phyloP scores from a whole-genome alignment of 2,888 invertebrate genomes.

The Mythimna pallens region DNA sequence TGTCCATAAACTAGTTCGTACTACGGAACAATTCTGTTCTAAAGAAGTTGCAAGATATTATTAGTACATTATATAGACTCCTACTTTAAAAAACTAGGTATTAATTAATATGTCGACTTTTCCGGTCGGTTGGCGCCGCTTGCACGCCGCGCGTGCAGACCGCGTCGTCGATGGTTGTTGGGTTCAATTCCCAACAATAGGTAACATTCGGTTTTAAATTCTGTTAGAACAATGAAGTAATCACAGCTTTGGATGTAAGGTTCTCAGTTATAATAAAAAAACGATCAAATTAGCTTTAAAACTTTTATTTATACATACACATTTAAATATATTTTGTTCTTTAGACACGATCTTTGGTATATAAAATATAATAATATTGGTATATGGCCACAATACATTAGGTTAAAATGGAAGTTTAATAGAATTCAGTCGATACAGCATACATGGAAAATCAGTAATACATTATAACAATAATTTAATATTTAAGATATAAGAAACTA shows the following conservation, averaged over 20 bases:
- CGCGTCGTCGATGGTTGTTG: too few species aligned
- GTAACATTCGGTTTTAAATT: background rate
- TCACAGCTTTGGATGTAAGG: constrained; percentile 26
- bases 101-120: too few species aligned
- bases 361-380: constrained; percentile 86
- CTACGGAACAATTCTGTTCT: too few species aligned
- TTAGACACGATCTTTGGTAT: constrained; percentile 87
- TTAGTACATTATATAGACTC: too few species aligned
- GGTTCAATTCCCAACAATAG: too few species aligned
- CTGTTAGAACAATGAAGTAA: background rate
- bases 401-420: constrained; percentile 79
- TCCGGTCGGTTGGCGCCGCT: too few species aligned
- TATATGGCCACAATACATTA: constrained; percentile 83
- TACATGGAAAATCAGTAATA: constrained; percentile 72
- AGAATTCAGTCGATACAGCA: constrained; percentile 76
- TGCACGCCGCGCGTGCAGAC: too few species aligned
- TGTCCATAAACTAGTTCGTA: too few species aligned
- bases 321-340: constrained; percentile 85
- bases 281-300: constrained; percentile 64
- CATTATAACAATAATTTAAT: constrained; percentile 65
- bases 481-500: constrained; percentile 57
- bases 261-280: constrained; percentile 23
- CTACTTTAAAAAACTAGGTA: too few species aligned
- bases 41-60: too few species aligned
- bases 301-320: constrained; percentile 79